Conservation (phyloP, 1,140 invertebrate genomes). For the Rhagoletis pomonella region DNA sequence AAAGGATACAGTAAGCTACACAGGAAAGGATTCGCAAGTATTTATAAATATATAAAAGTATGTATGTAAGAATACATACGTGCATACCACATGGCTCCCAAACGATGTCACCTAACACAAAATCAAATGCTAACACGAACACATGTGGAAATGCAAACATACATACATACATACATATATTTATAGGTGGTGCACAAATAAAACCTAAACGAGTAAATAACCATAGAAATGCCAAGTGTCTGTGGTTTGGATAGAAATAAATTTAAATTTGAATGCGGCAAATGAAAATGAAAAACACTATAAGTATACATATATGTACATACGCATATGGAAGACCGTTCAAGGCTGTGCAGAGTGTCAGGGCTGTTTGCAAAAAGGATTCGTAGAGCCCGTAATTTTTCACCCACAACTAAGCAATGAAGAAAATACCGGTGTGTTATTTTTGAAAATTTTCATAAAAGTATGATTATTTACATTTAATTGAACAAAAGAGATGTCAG, state of each 20-base stretch:
- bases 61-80: background rate
- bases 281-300: background rate
- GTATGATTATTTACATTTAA: background rate
- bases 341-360: constrained; percentile 4
- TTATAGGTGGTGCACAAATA: too few relatives aligned
- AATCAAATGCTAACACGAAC: background rate
- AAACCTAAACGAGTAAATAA: too few relatives aligned
- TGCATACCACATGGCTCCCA: background rate
- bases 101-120: background rate
- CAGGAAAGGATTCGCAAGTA: too few relatives aligned
- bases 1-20: background rate
- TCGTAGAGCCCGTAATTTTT: background rate
- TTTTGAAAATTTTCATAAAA: background rate
- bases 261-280: background rate
- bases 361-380: background rate
- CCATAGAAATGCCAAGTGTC: too few relatives aligned
- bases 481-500: background rate
- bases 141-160: background rate
- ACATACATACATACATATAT: background rate
- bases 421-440: background rate
- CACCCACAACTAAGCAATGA: background rate
- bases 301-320: too few relatives aligned
- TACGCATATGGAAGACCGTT: background rate
- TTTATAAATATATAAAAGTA: background rate
- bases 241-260: background rate